These are phyloP conservation scores for Zygogramma bicolorata DNA, from an alignment of 2,888 invertebrate species.

Conservation along the genomic window DNA sequence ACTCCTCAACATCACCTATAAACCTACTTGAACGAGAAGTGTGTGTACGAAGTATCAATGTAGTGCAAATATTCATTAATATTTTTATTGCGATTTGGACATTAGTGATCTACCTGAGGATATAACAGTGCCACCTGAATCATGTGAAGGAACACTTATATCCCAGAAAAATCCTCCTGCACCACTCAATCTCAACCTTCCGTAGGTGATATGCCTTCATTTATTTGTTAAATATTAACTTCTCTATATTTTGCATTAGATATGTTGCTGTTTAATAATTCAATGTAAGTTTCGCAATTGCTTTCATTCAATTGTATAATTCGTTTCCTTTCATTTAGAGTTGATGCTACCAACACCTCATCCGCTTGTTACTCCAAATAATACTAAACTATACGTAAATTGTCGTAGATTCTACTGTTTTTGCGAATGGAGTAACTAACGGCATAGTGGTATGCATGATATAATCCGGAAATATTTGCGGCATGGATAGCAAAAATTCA, in stretches of 20 bases:
- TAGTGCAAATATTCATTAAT: neutral
- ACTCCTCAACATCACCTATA: neutral
- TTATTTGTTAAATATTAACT: neutral
- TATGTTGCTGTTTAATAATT: neutral
- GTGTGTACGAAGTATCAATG: neutral
- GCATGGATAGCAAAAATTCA: no score
- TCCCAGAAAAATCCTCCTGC: neutral
- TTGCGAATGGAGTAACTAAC: no score
- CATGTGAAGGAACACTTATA: neutral
- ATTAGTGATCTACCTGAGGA: neutral
- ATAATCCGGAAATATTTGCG: no score
- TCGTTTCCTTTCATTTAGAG: neutral
- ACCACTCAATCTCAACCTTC: neutral
- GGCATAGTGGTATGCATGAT: no score
- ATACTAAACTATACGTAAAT: no score
- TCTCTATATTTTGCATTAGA: neutral
- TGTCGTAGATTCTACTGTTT: no score
- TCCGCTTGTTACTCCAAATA: no score
- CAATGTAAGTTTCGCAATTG: neutral
- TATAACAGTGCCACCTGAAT: neutral
- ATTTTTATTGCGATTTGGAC: neutral
- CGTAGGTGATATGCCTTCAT: neutral
- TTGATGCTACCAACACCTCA: neutral
- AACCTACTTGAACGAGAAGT: neutral
- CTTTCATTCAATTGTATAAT: neutral